These are phyloP conservation scores for Ceratosolen fusciceps DNA, from an alignment of 1,140 invertebrate species.

Conservation along the genomic window DNA sequence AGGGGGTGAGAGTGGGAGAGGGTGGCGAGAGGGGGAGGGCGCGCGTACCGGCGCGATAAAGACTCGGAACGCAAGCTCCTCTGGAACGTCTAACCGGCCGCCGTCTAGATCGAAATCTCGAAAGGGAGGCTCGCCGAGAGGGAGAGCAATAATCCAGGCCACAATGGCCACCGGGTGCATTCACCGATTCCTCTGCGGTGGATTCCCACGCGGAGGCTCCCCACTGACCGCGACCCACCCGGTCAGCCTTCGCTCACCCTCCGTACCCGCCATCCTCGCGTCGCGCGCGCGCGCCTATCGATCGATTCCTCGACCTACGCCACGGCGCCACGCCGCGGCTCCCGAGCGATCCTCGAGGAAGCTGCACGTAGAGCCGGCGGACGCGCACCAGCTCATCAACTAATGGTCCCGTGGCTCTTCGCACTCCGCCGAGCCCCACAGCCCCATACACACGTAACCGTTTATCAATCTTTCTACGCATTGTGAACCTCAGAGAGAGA, in stretches of 20 bases:
- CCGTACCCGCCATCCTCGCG: neutral
- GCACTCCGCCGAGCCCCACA: no score
- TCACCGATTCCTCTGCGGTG: constrained; percentile 54
- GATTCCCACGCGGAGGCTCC: neutral
- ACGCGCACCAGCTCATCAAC: constrained; percentile 68
- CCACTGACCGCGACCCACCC: no score
- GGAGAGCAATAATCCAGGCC: constrained; percentile 66
- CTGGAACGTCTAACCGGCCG: constrained; percentile 46
- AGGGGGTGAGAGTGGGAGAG: constrained; percentile 45
- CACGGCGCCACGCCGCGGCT: neutral
- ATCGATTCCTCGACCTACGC: no score
- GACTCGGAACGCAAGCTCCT: neutral
- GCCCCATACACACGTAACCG: no score
- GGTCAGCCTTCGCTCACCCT: neutral
- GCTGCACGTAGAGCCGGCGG: constrained; percentile 46
- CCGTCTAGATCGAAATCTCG: constrained; percentile 60
- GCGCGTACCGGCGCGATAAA: constrained; percentile 9
- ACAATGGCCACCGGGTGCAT: constrained; percentile 67
- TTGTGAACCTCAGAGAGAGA: neutral
- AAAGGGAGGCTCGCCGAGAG: constrained; percentile 63
- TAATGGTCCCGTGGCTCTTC: constrained; percentile 69
- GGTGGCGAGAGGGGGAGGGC: constrained; percentile 52
- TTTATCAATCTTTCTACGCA: neutral
- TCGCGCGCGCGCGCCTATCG: neutral
- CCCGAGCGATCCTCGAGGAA: neutral